phyloP scores from a whole-genome alignment of 2,888 invertebrate species.

The Beris chalybata region DNA sequence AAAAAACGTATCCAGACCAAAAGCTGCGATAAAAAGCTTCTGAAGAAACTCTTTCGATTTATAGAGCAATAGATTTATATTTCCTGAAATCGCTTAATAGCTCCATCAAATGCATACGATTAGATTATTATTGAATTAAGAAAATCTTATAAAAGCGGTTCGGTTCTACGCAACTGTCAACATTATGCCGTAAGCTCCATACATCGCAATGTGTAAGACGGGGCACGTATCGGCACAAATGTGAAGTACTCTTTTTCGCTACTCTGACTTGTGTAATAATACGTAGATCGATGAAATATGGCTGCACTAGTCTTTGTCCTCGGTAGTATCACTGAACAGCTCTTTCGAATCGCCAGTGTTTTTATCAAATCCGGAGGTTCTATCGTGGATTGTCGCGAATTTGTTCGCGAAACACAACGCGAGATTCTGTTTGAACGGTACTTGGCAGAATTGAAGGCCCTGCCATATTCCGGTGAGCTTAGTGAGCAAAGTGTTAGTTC shows the following conservation, averaged over 20 bases:
- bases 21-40: too few relatives aligned
- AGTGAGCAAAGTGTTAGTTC: neutral
- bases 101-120: too few relatives aligned
- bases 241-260: neutral
- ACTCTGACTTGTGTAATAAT: neutral
- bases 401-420: constrained; percentile 46
- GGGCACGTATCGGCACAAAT: neutral
- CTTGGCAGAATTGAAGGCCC: constrained; percentile 43
- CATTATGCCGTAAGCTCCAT: neutral
- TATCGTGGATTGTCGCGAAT: constrained; percentile 44
- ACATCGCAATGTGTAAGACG: neutral
- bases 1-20: too few relatives aligned
- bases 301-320: constrained; percentile 51
- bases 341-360: constrained; percentile 49
- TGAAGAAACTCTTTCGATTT: too few relatives aligned
- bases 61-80: too few relatives aligned
- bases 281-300: constrained; percentile 43
- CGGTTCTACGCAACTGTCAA: neutral
- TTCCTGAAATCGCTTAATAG: too few relatives aligned
- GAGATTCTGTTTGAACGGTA: constrained; percentile 47
- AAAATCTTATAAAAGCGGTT: too few relatives aligned
- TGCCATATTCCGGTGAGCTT: neutral
- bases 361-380: constrained; percentile 48
- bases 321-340: constrained; percentile 47
- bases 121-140: too few relatives aligned